phyloP scores from a whole-genome alignment of 2,888 invertebrate genomes.

The Pristionchus fissidentatus region DNA sequence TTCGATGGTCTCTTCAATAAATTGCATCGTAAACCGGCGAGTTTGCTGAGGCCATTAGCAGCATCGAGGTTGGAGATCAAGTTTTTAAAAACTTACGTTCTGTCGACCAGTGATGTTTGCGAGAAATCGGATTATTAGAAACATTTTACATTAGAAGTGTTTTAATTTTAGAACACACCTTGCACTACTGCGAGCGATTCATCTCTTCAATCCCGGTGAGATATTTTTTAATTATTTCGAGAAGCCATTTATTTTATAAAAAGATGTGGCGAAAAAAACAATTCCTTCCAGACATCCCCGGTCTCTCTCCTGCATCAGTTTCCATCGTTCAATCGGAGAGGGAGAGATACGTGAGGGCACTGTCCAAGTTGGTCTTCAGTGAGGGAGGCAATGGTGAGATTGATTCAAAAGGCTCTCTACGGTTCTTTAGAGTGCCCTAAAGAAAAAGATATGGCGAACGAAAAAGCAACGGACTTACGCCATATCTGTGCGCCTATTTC shows the following conservation, averaged over 20 bases:
- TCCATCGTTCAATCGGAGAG: neutral
- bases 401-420: neutral
- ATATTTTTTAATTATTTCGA: neutral
- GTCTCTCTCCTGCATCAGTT: neutral
- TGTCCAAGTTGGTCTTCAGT: neutral
- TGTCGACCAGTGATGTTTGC: too few relatives aligned
- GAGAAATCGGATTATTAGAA: neutral
- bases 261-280: too few relatives aligned
- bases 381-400: slow-evolving; percentile 17
- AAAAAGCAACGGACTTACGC: neutral
- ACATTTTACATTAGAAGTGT: neutral
- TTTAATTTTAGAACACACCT: slow-evolving; percentile 1
- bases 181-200: slow-evolving; percentile 14
- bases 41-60: neutral
- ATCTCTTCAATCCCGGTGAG: slow-evolving; percentile 38
- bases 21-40: slow-evolving; percentile 16
- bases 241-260: neutral
- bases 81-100: too few relatives aligned
- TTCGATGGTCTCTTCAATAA: slow-evolving; percentile 29
- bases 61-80: neutral
- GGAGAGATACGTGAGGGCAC: slow-evolving; percentile 12
- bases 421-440: neutral
- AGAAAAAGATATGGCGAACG: neutral
- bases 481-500: neutral
- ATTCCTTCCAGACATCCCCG: neutral